Conservation (phyloP, 2,888 invertebrate species). For the Rugalucina vietnamica region DNA sequence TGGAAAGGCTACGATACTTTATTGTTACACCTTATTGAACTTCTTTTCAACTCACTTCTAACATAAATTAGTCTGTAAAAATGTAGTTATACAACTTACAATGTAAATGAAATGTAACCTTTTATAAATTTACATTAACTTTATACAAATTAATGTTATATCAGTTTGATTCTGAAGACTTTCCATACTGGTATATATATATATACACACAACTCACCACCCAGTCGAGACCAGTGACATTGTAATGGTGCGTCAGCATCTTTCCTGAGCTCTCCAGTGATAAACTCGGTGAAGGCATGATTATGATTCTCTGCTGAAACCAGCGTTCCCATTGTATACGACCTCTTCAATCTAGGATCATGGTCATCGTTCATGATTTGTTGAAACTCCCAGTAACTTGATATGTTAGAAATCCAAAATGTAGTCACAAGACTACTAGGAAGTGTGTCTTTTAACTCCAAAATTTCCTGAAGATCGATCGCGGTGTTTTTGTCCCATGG, state of each 20-base stretch:
- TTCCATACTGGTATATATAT: no score
- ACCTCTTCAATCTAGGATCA: slow-evolving; percentile 23
- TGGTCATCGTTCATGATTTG: slow-evolving; percentile 19
- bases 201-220: no score
- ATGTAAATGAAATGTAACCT: no score
- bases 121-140: no score
- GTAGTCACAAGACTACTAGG: not conserved
- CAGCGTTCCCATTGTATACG: slow-evolving; percentile 31
- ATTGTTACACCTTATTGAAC: no score
- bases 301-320: slow-evolving; percentile 22
- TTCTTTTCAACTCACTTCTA: no score
- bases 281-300: slow-evolving; percentile 5
- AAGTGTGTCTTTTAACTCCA: not conserved
- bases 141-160: no score
- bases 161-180: no score
- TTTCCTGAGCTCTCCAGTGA: slow-evolving; percentile 12
- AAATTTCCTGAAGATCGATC: not conserved
- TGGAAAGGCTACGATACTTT: no score
- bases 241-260: not conserved
- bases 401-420: slow-evolving; percentile 28
- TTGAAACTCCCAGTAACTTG: slow-evolving; percentile 55
- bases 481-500: slow-evolving; percentile 51
- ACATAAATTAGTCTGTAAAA: no score
- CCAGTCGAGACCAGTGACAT: not conserved
- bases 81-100: no score